Evolutionary conservation across 2,113 vertebrate genomes (phyloP).

Genomic region (Vimba vimba): DNA sequence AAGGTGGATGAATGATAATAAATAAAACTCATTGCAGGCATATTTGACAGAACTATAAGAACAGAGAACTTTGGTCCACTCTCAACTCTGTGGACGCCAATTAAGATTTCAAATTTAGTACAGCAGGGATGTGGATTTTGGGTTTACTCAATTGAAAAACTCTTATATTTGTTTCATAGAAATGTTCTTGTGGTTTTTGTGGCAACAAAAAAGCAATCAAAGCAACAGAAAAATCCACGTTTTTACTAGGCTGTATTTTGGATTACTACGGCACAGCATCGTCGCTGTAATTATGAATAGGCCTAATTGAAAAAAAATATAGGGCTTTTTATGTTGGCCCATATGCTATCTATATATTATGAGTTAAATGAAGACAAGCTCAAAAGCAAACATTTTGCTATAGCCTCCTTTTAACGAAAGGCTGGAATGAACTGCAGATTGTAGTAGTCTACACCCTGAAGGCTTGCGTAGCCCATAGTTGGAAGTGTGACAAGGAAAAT

Average conservation of each 20-base stretch:
- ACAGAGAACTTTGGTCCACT: not conserved
- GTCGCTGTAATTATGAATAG: not conserved
- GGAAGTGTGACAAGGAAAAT: slow-evolving; percentile 28
- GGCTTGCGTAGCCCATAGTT: not conserved
- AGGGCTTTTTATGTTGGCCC: too few species aligned
- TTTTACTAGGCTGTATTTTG: not conserved
- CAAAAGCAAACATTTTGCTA: not conserved
- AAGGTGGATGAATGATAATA: not conserved
- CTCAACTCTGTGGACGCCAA: not conserved
- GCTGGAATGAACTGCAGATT: not conserved
- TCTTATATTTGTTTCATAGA: not conserved
- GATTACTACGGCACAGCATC: too few species aligned
- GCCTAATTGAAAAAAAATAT: not conserved
- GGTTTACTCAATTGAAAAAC: not conserved
- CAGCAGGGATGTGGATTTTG: not conserved
- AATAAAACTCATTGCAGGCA: not conserved
- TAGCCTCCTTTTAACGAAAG: not conserved
- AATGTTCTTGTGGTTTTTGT: not conserved
- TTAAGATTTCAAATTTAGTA: not conserved
- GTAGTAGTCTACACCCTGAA: not conserved
- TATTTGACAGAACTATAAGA: not conserved
- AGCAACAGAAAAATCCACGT: not conserved
- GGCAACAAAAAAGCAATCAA: too few species aligned
- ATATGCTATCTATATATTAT: not conserved
- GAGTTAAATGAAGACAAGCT: too few species aligned